These are phyloP conservation scores for Laterallus jamaicensis DNA, from an alignment of 2,113 vertebrate species.

Conservation along the genomic window DNA sequence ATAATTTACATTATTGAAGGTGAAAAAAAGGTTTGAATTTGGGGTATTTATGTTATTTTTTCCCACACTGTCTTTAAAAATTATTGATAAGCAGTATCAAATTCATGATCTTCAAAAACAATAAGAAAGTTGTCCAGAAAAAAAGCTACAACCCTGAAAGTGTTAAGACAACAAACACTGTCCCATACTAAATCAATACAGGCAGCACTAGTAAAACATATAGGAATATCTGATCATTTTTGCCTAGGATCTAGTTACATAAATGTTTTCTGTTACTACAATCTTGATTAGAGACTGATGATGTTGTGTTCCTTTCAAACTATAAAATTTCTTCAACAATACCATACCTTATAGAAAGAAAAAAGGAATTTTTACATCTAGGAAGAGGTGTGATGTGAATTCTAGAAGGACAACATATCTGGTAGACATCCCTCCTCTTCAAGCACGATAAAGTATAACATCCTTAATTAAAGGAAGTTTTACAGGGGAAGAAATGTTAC, in stretches of 20 bases:
- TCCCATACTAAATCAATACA: neutral
- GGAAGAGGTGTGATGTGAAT: neutral
- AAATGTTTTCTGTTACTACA: neutral
- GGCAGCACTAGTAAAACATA: neutral
- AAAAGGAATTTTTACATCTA: neutral
- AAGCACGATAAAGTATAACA: neutral
- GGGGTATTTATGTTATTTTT: neutral
- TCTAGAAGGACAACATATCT: neutral
- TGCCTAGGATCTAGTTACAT: neutral
- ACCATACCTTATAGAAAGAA: neutral
- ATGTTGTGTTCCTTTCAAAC: fast-evolving
- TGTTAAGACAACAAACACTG: neutral
- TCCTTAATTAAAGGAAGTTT: neutral
- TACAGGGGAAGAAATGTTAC: neutral
- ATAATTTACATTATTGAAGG: neutral
- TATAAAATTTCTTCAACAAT: neutral
- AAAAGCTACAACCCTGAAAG: neutral
- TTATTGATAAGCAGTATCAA: neutral
- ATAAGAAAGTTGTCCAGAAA: neutral
- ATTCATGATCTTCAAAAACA: neutral
- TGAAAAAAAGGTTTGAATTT: neutral
- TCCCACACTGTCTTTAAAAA: neutral
- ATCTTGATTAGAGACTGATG: neutral
- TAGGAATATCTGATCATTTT: neutral
- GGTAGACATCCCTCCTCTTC: neutral